These are phyloP conservation scores for Caenorhabditis briggsae DNA, from an alignment of 1,140 invertebrate genomes.

Conservation along the genomic window DNA sequence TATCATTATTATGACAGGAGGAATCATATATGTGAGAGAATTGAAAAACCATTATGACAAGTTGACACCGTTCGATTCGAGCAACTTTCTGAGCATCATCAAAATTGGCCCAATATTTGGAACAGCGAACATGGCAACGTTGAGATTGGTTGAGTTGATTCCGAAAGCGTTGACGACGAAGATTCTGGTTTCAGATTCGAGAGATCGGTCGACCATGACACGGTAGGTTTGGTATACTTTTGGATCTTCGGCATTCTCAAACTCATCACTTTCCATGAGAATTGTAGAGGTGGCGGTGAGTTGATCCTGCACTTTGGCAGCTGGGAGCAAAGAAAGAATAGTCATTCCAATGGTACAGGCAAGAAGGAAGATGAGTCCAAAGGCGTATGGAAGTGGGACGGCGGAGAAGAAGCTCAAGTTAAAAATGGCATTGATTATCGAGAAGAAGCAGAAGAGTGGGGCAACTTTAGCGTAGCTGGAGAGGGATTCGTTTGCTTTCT, in stretches of 20 bases:
- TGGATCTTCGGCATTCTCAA: conserved; percentile 9
- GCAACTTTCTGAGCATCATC: conserved; percentile 47
- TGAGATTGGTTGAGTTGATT: conserved; percentile 31
- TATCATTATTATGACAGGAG: background rate
- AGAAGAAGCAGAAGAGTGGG: conserved; percentile 40
- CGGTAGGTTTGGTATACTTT: conserved; percentile 24
- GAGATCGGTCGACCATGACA: conserved; percentile 17
- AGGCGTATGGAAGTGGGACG: background rate
- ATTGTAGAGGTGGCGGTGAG: background rate
- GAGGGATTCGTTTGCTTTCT: conserved; percentile 13
- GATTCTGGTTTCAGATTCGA: conserved; percentile 1
- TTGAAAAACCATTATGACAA: background rate
- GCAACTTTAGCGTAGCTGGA: conserved; percentile 20
- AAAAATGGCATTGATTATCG: conserved; percentile 23
- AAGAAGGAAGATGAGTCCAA: background rate
- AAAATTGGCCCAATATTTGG: conserved; percentile 10
- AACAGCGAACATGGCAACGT: conserved; percentile 37
- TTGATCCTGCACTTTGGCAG: conserved; percentile 35
- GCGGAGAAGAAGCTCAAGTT: conserved; percentile 1
- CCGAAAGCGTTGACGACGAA: conserved; percentile 33
- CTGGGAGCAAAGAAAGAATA: background rate
- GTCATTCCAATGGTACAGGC: background rate
- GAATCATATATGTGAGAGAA: background rate
- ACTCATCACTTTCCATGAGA: conserved; percentile 33
- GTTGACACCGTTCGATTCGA: conserved; percentile 18